These are phyloP conservation scores for Anseranas semipalmata DNA, from an alignment of 2,113 vertebrate genomes.

Conservation along the genomic window DNA sequence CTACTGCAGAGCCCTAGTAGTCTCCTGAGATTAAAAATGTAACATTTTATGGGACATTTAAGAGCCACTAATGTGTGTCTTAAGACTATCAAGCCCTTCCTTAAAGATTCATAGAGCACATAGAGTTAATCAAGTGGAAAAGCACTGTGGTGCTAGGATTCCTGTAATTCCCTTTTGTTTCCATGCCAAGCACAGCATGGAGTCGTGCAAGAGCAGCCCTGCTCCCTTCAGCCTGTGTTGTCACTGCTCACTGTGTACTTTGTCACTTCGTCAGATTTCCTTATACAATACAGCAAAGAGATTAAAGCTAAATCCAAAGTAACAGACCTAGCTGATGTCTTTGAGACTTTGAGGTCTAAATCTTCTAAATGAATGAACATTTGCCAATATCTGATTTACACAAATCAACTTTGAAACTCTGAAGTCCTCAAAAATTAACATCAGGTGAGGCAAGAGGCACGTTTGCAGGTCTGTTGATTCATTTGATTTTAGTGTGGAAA, in stretches of 20 bases:
- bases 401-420: not conserved
- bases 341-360: no score
- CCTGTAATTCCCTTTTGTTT: not conserved
- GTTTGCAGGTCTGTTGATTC: not conserved
- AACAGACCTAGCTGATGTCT: not conserved
- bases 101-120: not conserved
- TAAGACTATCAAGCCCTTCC: not conserved
- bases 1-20: not conserved
- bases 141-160: not conserved
- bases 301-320: not conserved
- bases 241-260: not conserved
- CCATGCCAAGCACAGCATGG: not conserved
- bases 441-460: not conserved
- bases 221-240: not conserved
- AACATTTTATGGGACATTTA: not conserved
- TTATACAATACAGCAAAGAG: not conserved
- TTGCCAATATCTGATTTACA: not conserved
- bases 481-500: not conserved
- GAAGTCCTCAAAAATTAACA: not conserved
- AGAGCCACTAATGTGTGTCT: not conserved
- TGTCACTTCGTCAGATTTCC: not conserved
- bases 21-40: not conserved
- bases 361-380: conserved; percentile 16
- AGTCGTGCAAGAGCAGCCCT: not conserved
- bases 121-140: not conserved